A percentile compares a stretch with the other conserved stretches of the same genome.
Evolutionary conservation across 1,140 invertebrate genomes (phyloP).

Genomic region (Notospermus geniculatus): DNA sequence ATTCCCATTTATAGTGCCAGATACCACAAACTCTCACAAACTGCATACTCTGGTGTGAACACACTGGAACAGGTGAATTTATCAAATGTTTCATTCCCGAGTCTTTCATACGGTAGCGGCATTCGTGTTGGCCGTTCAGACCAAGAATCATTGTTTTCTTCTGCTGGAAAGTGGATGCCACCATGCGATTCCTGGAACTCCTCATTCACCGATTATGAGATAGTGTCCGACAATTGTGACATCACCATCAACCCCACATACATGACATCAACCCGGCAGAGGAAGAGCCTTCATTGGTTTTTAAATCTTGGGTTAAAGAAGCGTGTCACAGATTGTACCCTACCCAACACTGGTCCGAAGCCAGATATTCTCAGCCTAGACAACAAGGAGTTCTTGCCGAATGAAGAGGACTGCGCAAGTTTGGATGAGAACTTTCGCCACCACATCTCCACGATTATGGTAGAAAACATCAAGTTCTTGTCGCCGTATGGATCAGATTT

Average conservation of each 20-base stretch:
- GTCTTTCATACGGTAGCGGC: too few species aligned
- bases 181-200: too few species aligned
- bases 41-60: too few species aligned
- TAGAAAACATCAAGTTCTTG: slow-evolving; percentile 2
- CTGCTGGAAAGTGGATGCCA: too few species aligned
- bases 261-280: background rate
- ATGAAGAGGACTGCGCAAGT: slow-evolving; percentile 6
- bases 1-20: too few species aligned
- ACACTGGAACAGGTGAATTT: too few species aligned
- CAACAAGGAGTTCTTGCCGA: slow-evolving; percentile 18
- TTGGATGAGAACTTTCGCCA: slow-evolving; percentile 12
- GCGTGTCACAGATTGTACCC: background rate
- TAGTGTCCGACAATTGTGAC: background rate
- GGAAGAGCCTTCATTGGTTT: slow-evolving; percentile 7
- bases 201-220: background rate
- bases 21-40: too few species aligned
- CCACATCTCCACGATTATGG: slow-evolving; percentile 17
- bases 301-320: slow-evolving; percentile 2
- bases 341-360: slow-evolving; percentile 13
- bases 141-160: too few species aligned
- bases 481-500: slow-evolving; percentile 12
- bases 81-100: too few species aligned
- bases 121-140: too few species aligned
- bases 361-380: slow-evolving; percentile 14
- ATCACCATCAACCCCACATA: background rate